phyloP scores from a whole-genome alignment of 2,888 invertebrate genomes.

The Tiphia femorata region DNA sequence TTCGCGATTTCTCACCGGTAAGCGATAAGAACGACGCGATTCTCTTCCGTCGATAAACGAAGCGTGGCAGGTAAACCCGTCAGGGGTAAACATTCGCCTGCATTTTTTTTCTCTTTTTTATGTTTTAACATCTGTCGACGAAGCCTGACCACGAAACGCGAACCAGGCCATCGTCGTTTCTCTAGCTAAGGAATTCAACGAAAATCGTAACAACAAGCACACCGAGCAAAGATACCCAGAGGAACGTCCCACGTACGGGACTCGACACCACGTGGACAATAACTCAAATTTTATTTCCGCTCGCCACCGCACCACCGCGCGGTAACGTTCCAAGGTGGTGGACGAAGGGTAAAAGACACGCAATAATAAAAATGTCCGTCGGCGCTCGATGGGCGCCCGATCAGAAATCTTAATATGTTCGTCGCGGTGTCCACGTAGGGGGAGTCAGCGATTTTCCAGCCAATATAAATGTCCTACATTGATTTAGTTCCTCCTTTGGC shows the following conservation, averaged over 20 bases:
- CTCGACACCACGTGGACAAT: conserved; percentile 48
- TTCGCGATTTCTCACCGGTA: too few species aligned
- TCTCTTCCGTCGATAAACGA: too few species aligned
- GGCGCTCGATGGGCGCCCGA: conserved; percentile 48
- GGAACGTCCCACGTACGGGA: conserved; percentile 15
- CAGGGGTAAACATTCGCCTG: too few species aligned
- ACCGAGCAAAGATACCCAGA: too few species aligned
- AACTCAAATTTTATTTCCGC: conserved; percentile 54
- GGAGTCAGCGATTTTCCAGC: conserved; percentile 64
- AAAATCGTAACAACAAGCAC: conserved; percentile 2
- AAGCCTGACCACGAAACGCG: too few species aligned
- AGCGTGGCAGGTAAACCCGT: too few species aligned
- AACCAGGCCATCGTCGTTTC: too few species aligned
- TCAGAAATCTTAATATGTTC: conserved; percentile 68
- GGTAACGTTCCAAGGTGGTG: conserved; percentile 1
- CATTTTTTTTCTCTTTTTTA: too few species aligned
- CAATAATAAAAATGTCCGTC: conserved; percentile 61
- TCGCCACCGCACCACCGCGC: conserved; percentile 12
- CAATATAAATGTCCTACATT: conserved; percentile 67
- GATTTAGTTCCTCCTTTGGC: conserved; percentile 57
- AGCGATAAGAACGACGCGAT: too few species aligned
- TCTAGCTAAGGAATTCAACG: too few species aligned
- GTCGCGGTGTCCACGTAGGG: conserved; percentile 41
- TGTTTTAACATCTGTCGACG: too few species aligned
- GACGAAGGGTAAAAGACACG: conserved; percentile 28